Conservation (phyloP, 1,140 invertebrate species). For the Brachionus calyciflorus region DNA sequence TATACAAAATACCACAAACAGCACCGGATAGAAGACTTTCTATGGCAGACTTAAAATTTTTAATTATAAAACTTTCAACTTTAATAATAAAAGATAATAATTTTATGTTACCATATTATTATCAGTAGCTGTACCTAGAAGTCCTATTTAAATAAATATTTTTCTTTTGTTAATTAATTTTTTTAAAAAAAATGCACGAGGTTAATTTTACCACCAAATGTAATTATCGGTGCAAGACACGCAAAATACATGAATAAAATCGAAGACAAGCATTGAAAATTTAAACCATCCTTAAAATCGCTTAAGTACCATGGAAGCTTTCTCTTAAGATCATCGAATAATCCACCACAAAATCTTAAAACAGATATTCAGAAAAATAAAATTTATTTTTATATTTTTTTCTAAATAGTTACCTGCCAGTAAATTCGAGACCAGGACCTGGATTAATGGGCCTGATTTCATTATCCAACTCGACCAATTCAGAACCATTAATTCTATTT, state of each 20-base stretch:
- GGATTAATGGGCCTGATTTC: conserved; percentile 63
- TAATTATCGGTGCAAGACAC: conserved; percentile 93
- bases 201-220: conserved; percentile 90
- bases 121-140: conserved; percentile 87
- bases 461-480: background rate
- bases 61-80: conserved; percentile 51
- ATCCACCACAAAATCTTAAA: conserved; percentile 72
- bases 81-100: background rate
- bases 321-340: conserved; percentile 83
- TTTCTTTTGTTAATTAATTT: conserved; percentile 61
- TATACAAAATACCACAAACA: conserved; percentile 91
- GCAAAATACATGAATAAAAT: conserved; percentile 99
- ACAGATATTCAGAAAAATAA: background rate
- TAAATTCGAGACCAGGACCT: conserved; percentile 50
- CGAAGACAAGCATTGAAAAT: conserved; percentile 88
- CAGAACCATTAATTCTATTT: background rate
- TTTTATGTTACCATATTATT: conserved; percentile 80
- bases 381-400: background rate
- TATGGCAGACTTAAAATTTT: conserved; percentile 91
- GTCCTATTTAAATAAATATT: conserved; percentile 65
- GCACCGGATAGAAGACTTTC: conserved; percentile 93
- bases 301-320: conserved; percentile 75
- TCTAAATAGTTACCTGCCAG: background rate
- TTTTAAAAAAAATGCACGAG: conserved; percentile 87
- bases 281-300: conserved; percentile 77